Conservation (phyloP, 1,140 invertebrate genomes). For the Ridgeia piscesae region DNA sequence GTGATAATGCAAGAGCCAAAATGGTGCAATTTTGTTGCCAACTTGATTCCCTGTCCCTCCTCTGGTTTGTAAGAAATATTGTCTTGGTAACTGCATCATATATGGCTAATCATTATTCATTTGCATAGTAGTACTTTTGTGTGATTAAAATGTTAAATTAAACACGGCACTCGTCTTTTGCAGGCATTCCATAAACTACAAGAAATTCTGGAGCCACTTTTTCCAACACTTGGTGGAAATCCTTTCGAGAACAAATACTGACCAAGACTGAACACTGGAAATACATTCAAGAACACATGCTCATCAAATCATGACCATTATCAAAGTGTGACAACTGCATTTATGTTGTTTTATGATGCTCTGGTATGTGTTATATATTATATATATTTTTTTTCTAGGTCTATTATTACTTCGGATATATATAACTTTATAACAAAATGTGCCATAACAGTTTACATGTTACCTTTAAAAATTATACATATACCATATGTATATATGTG, state of each 20-base stretch:
- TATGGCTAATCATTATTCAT: no score
- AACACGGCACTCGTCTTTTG: neutral
- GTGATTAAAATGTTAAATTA: neutral
- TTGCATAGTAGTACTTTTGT: neutral
- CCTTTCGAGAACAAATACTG: slow-evolving; percentile 15
- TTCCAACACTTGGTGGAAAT: slow-evolving; percentile 9
- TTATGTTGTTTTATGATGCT: neutral
- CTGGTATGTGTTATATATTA: neutral
- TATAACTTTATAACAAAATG: neutral
- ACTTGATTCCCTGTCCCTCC: no score
- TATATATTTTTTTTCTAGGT: no score
- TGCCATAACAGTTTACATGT: neutral
- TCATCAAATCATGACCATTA: neutral
- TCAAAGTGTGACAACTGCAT: neutral
- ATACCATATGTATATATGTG: neutral
- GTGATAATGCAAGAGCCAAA: no score
- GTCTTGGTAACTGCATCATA: no score
- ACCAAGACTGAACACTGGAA: neutral
- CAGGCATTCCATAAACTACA: slow-evolving; percentile 8
- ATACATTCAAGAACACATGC: neutral
- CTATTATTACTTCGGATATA: neutral
- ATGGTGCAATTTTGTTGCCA: no score
- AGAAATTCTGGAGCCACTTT: slow-evolving; percentile 4
- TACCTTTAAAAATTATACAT: neutral
- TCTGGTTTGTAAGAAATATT: no score